Conservation (phyloP, 2,888 invertebrate genomes). For the Rotaria sp. region DNA sequence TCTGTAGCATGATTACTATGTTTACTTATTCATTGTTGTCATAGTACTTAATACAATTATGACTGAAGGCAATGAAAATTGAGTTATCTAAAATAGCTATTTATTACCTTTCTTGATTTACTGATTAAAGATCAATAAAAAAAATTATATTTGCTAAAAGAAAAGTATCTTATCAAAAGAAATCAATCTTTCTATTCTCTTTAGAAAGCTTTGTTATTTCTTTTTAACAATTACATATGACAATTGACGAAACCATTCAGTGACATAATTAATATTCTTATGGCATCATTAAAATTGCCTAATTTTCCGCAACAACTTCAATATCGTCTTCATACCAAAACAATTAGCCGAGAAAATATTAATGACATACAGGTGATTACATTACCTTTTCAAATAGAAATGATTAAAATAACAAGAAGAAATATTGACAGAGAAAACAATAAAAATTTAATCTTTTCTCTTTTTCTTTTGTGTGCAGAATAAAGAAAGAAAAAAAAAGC, state of each 20-base stretch:
- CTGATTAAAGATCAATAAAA: neutral
- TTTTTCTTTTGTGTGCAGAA: neutral
- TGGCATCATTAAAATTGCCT: neutral
- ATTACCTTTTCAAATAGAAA: neutral
- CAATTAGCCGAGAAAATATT: neutral
- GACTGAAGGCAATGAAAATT: neutral
- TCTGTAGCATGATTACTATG: neutral
- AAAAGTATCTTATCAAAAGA: neutral
- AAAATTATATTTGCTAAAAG: neutral
- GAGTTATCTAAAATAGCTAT: neutral
- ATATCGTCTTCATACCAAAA: neutral
- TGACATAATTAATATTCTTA: neutral
- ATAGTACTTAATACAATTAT: neutral
- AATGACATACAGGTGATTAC: neutral
- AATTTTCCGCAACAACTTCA: neutral
- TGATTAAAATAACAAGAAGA: neutral
- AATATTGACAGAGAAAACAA: neutral
- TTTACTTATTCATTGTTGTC: neutral
- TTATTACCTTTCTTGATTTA: neutral
- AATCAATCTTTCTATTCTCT: neutral
- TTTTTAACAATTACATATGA: neutral
- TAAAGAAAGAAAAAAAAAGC: neutral
- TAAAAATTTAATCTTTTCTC: neutral
- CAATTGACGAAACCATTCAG: neutral
- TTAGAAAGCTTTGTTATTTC: neutral